phyloP scores from a whole-genome alignment of 2,888 invertebrate species.

The Drosophila emarginata region DNA sequence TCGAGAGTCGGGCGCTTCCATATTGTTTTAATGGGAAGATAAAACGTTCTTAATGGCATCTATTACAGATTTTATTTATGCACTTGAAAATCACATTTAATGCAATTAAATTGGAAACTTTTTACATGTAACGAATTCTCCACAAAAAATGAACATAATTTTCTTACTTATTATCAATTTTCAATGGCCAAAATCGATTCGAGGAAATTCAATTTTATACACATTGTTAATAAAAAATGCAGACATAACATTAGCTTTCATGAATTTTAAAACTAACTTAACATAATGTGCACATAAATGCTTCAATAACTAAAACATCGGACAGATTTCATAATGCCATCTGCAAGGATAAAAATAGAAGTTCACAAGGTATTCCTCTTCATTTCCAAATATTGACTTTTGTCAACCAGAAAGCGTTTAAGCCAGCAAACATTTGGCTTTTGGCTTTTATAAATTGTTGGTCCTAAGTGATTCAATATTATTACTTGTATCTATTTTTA shows the following conservation, averaged over 20 bases:
- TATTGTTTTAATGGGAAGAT: slow-evolving; percentile 73
- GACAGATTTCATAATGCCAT: not conserved
- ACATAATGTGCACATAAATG: not conserved
- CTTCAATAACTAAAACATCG: not conserved
- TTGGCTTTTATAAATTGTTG: too few species aligned
- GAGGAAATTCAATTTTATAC: not conserved
- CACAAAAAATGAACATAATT: not conserved
- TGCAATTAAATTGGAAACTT: slow-evolving; percentile 19
- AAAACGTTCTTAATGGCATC: slow-evolving; percentile 72
- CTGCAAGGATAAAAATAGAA: not conserved
- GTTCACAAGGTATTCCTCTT: not conserved
- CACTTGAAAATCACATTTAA: slow-evolving; percentile 70
- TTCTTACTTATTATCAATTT: not conserved
- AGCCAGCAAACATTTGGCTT: too few species aligned
- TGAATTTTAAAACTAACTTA: not conserved
- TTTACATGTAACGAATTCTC: slow-evolving; percentile 8
- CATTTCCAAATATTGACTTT: not conserved
- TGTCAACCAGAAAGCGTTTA: not conserved
- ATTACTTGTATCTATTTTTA: too few species aligned
- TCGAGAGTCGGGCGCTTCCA: slow-evolving; percentile 50
- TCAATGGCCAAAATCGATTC: not conserved
- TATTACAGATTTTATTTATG: slow-evolving; percentile 74
- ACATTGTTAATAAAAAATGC: slow-evolving; percentile 2
- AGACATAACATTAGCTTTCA: slow-evolving; percentile 15
- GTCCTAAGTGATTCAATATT: too few species aligned